Evolutionary conservation across 2,888 invertebrate genomes (phyloP).

Genomic region (Helicoverpa assulta): DNA sequence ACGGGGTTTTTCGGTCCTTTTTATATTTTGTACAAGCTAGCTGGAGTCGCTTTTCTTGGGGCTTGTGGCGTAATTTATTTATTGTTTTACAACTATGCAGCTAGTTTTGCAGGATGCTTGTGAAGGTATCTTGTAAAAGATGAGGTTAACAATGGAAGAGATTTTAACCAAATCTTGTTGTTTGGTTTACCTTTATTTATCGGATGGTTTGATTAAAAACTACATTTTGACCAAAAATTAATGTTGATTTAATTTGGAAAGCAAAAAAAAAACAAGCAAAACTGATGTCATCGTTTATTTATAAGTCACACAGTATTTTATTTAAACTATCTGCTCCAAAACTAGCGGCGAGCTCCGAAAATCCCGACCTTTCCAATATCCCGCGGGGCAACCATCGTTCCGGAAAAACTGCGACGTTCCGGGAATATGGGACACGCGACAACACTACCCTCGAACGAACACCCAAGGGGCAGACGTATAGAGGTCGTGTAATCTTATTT

Average conservation of each 20-base stretch:
- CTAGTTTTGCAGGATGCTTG: background rate
- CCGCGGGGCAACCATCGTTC: conserved; percentile 41
- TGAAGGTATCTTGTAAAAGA: background rate
- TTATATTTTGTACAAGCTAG: conserved; percentile 25
- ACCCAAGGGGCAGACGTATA: conserved; percentile 60
- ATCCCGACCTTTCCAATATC: conserved; percentile 34
- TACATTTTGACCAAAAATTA: too few species aligned
- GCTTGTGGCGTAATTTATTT: background rate
- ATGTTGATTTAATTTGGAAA: too few species aligned
- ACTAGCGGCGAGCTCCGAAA: conserved; percentile 28
- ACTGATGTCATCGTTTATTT: background rate
- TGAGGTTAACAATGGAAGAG: background rate
- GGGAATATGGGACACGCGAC: conserved; percentile 49
- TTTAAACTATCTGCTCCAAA: conserved; percentile 20
- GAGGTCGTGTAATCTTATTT: conserved; percentile 65
- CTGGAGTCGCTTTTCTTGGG: conserved; percentile 20
- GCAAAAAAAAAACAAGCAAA: background rate
- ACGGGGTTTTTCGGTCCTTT: conserved; percentile 31
- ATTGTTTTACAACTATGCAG: background rate
- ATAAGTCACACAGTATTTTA: conserved; percentile 26
- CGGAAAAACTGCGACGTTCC: conserved; percentile 49
- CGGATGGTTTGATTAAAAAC: too few species aligned
- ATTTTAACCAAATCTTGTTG: background rate
- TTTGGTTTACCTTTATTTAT: background rate
- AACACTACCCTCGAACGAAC: conserved; percentile 56